Evolutionary conservation across 1,140 invertebrate species (phyloP).

Genomic region (Amyelois transitella): DNA sequence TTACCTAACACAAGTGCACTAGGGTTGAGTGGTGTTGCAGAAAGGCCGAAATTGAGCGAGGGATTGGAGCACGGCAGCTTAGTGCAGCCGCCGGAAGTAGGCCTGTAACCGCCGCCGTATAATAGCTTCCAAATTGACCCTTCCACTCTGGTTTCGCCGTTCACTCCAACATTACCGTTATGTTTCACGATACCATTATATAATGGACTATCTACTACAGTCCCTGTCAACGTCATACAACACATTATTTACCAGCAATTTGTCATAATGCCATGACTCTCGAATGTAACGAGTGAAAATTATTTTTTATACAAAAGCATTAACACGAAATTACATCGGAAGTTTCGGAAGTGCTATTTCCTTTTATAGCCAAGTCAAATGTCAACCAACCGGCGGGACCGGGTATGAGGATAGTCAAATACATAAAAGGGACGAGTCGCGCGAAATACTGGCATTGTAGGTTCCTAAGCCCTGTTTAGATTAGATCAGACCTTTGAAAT

Average conservation of each 20-base stretch:
- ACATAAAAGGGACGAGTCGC: constrained; percentile 69
- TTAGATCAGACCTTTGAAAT: constrained; percentile 74
- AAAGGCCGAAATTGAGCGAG: constrained; percentile 67
- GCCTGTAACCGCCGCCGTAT: constrained; percentile 65
- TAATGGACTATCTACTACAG: not conserved
- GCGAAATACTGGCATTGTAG: constrained; percentile 67
- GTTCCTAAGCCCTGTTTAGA: constrained; percentile 72
- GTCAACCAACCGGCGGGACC: constrained; percentile 47
- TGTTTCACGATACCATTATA: constrained; percentile 22
- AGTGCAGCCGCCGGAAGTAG: constrained; percentile 70
- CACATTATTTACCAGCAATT: constrained; percentile 4
- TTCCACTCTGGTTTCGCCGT: constrained; percentile 47
- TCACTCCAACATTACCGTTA: constrained; percentile 36
- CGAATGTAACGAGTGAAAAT: constrained; percentile 19
- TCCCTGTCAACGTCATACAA: not conserved
- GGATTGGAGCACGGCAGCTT: constrained; percentile 65
- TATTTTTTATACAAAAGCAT: constrained; percentile 51
- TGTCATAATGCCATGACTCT: not conserved
- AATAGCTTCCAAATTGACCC: constrained; percentile 71
- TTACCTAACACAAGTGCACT: constrained; percentile 47
- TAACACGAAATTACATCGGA: constrained; percentile 52
- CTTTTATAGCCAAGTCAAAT: constrained; percentile 62
- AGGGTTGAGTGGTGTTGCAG: constrained; percentile 53
- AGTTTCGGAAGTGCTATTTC: constrained; percentile 66
- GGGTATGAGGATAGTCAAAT: constrained; percentile 61